Base-by-base conservation (phyloP, 2,113 vertebrate species). In the Heteronetta atricapilla region DNA sequence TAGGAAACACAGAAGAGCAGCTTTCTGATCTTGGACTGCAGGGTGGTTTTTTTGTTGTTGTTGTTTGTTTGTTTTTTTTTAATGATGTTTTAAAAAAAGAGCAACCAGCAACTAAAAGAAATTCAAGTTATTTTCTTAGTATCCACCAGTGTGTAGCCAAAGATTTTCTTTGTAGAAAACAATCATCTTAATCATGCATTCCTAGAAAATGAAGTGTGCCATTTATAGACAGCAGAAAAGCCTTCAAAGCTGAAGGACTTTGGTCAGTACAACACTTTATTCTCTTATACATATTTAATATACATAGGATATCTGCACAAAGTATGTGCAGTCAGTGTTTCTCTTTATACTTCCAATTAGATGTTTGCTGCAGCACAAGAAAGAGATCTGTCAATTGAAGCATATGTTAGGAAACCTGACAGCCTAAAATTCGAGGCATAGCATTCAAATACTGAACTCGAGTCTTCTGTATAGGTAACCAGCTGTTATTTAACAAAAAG, bases 401-500 rank as follows among this genome's bases (percentile, higher is more conserved):
- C 75, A 42, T 82, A 34, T 88, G 38, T 64, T 78, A 76, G 69
- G 66, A 44, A 92, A 93, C 69, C 58, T 82, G 92, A 40, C 69
- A 86, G 66, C 84, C 73, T 78, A 64, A 82, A 93, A 93, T 88
- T 75, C 34, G 76, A 68, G 60, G 34, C 44, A 84, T 2, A 4
- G 28, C 67, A 72, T 46, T 91, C 23, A 90, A 84, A 82, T 62
- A 73, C 21, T 29, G 50, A 69, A 44, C 72, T 86, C 58, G 69
- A 31, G 44, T 89, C 84, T 92, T 90, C 82, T 66, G 58, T 94
- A 70, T 25, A 94, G 88, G 70, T 93, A 92, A 33, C 36, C 62
- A 94, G 88, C 67, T 86, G 66, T 82, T 93, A 69, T 82, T 96
- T 90, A 92, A 87, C 62, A 89, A 75, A 94, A 94, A 78, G 33